Percentiles rank a stretch among this genome's conserved stretches.
These are phyloP conservation scores for Eurosta solidaginis DNA, from an alignment of 1,140 invertebrate species.

Conservation along the genomic window DNA sequence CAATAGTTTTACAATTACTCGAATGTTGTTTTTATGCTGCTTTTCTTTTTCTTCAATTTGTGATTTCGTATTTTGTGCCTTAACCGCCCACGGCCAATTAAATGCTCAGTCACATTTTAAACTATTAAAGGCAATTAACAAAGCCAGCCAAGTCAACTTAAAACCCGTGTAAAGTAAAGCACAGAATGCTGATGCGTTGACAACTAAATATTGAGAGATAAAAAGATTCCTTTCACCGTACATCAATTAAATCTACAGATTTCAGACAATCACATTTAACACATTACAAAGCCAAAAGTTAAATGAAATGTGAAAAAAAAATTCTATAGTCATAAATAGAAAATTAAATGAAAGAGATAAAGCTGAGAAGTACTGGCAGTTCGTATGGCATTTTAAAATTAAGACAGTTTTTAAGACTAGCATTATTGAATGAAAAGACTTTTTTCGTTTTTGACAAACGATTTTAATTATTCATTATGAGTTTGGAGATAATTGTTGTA, in stretches of 20 bases:
- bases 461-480: not conserved
- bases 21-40: not conserved
- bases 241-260: conserved; percentile 27
- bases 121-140: conserved; percentile 26
- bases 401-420: not conserved
- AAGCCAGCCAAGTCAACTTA: not conserved
- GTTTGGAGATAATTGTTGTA: not conserved
- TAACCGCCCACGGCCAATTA: conserved; percentile 8
- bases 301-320: not conserved
- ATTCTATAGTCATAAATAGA: not conserved
- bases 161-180: not conserved
- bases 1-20: not conserved
- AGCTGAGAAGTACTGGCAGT: not conserved
- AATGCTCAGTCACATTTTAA: conserved; percentile 4
- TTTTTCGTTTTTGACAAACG: not conserved
- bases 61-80: not conserved
- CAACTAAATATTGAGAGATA: not conserved
- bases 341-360: conserved; percentile 18
- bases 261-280: conserved; percentile 25
- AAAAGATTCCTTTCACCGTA: conserved; percentile 17
- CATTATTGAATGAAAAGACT: not conserved
- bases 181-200: not conserved
- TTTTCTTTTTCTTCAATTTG: not conserved
- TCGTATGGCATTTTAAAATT: conserved; percentile 9
- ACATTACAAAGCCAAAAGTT: not conserved